Conservation (phyloP, 2,797 vertebrate genomes). For the Oceanodroma leucorhoa region DNA sequence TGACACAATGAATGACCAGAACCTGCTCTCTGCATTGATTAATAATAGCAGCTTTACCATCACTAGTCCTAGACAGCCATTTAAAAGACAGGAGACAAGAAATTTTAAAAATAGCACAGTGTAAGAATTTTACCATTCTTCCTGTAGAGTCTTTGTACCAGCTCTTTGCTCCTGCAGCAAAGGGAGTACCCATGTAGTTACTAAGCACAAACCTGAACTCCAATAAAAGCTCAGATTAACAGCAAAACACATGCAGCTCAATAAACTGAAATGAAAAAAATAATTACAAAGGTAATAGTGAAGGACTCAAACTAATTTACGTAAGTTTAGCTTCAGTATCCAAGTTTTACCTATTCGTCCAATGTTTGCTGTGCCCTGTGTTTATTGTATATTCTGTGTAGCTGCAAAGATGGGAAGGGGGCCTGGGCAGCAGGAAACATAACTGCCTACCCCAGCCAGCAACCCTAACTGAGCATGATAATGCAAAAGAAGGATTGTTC, state of each 20-base stretch:
- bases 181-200: not conserved
- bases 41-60: not conserved
- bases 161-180: not conserved
- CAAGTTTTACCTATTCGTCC: not conserved
- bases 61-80: not conserved
- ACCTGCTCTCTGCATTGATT: not conserved
- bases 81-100: not conserved
- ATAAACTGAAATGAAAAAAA: not conserved
- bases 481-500: not conserved
- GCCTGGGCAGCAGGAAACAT: not conserved
- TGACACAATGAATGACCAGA: not conserved
- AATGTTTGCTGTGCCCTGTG: not conserved
- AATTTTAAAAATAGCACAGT: not conserved
- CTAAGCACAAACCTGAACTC: not conserved
- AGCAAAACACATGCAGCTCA: not conserved
- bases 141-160: not conserved
- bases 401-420: not conserved
- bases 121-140: not conserved
- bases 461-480: not conserved
- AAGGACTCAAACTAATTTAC: not conserved
- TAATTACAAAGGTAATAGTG: not conserved
- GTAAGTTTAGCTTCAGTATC: not conserved
- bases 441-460: not conserved
- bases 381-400: not conserved
- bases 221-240: not conserved